Evolutionary conservation across 1,140 invertebrate genomes (phyloP).

Genomic region (Trichoplusia ni): DNA sequence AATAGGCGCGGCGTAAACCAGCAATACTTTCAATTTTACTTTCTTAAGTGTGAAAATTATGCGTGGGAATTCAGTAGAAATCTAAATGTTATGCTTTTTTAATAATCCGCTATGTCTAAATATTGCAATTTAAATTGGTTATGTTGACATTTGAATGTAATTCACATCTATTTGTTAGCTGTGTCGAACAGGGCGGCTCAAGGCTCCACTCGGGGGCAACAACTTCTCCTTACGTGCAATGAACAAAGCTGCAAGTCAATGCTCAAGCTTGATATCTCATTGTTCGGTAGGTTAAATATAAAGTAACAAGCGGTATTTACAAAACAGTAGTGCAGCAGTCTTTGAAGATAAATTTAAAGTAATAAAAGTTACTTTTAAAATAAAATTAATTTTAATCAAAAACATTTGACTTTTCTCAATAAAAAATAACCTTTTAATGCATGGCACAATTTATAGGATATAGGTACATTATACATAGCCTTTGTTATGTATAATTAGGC

Average conservation of each 20-base stretch:
- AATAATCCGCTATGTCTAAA: no score
- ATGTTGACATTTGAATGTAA: neutral
- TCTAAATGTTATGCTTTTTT: no score
- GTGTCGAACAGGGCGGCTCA: constrained; percentile 39
- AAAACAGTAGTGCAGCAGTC: neutral
- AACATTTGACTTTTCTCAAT: no score
- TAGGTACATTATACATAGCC: no score
- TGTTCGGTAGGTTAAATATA: constrained; percentile 13
- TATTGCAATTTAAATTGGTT: neutral
- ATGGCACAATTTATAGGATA: no score
- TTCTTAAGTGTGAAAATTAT: no score
- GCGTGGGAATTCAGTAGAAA: no score
- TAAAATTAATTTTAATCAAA: no score
- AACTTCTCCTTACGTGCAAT: constrained; percentile 54
- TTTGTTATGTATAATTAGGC: neutral
- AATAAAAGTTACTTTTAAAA: no score
- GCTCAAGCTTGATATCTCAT: constrained; percentile 25
- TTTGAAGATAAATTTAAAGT: no score
- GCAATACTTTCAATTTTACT: constrained; percentile 15
- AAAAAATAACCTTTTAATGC: no score
- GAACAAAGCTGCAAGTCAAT: constrained; percentile 42
- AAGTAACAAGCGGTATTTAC: constrained; percentile 2
- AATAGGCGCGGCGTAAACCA: neutral
- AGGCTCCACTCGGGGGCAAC: constrained; percentile 51
- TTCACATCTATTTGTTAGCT: constrained; percentile 18